Evolutionary conservation across 2,888 invertebrate genomes (phyloP).

Genomic region (Pseudeuparius sepicola): DNA sequence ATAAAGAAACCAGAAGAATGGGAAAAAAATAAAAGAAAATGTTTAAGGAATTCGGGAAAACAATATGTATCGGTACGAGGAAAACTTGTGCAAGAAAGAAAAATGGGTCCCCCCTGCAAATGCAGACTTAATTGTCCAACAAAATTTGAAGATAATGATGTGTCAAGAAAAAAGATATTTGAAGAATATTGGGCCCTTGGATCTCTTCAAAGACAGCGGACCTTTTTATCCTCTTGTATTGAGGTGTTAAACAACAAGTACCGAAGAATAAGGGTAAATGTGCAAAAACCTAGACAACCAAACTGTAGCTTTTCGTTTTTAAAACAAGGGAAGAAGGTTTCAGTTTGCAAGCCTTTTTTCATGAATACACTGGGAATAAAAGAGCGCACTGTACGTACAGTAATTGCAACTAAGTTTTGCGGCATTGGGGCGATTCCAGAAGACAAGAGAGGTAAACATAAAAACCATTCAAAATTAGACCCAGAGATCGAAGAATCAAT

Average conservation of each 20-base stretch:
- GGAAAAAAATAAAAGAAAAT: constrained; percentile 10
- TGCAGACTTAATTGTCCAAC: too few species aligned
- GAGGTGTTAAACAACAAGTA: constrained; percentile 4
- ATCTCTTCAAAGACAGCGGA: constrained; percentile 7
- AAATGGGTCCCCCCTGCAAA: constrained; percentile 4
- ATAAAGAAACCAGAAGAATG: constrained; percentile 7
- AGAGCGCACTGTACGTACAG: constrained; percentile 5
- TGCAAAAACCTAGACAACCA: too few species aligned
- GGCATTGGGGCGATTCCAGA: constrained; percentile 5
- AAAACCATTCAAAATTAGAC: constrained; percentile 7
- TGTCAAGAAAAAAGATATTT: constrained; percentile 4
- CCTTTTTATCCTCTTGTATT: constrained; percentile 6
- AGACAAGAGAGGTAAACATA: constrained; percentile 6
- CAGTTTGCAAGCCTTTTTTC: constrained; percentile 10
- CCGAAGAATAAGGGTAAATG: too few species aligned
- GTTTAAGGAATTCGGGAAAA: constrained; percentile 1
- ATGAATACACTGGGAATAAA: constrained; percentile 9
- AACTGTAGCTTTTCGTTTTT: too few species aligned
- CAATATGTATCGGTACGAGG: constrained; percentile 3
- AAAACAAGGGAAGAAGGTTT: constrained; percentile 1
- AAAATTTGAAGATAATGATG: not conserved
- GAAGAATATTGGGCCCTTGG: not conserved
- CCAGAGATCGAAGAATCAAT: constrained; percentile 6
- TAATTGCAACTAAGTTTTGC: constrained; percentile 1
- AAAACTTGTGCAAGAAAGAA: constrained; percentile 1